A percentile compares a stretch with the other conserved stretches of the same genome.
Evolutionary conservation across 2,113 vertebrate genomes (phyloP).

Genomic region (Neotoma lepida): DNA sequence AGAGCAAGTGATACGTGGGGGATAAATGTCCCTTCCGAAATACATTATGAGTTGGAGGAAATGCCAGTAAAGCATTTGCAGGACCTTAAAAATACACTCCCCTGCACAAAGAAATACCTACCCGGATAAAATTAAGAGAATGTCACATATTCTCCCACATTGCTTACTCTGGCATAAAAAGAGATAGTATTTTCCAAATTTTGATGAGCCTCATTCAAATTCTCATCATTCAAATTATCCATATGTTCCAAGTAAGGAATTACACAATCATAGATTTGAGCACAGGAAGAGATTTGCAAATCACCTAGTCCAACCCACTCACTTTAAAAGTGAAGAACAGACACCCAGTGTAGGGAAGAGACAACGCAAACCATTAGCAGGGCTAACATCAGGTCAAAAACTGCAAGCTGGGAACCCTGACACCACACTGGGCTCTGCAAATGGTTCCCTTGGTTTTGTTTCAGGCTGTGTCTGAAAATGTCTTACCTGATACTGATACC

Average conservation of each 20-base stretch:
- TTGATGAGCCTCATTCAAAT: conserved; percentile 47
- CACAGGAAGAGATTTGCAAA: not conserved
- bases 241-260: conserved; percentile 30
- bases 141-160: not conserved
- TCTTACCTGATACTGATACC: not conserved
- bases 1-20: not conserved
- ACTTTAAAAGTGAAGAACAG: not conserved
- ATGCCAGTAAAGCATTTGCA: conserved; percentile 31
- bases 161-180: conserved; percentile 33
- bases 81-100: conserved; percentile 15
- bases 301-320: not conserved
- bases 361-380: not conserved
- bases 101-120: conserved; percentile 7
- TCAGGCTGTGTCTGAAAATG: not conserved
- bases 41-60: not conserved
- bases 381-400: not conserved
- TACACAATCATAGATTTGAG: not conserved
- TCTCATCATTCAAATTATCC: conserved; percentile 31
- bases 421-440: not conserved
- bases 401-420: not conserved
- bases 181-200: conserved; percentile 49
- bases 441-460: too few relatives aligned
- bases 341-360: not conserved
- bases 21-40: not conserved
- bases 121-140: not conserved